Conservation (phyloP, 2,113 vertebrate genomes). For the Pristiophorus japonicus region DNA sequence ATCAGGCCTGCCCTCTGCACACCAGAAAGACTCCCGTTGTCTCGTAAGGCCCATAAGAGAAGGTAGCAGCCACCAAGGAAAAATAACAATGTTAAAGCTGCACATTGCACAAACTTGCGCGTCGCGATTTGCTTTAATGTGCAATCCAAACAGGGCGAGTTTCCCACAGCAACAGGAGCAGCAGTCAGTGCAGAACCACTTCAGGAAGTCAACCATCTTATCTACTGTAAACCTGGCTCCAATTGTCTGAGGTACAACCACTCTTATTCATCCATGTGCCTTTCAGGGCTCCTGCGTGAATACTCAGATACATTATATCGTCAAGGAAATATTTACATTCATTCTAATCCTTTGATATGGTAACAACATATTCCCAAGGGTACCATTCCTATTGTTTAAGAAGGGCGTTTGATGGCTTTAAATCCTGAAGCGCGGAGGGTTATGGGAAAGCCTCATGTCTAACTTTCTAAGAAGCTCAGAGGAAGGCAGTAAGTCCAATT, state of each 20-base stretch:
- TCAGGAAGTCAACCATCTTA: slow-evolving; percentile 21
- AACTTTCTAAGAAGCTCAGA: not conserved
- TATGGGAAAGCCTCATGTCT: not conserved
- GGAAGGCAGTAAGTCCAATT: not conserved
- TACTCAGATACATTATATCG: slow-evolving; percentile 9
- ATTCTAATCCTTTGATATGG: slow-evolving; percentile 24
- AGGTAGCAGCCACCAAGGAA: not conserved
- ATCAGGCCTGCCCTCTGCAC: not conserved
- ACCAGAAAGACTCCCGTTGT: not conserved
- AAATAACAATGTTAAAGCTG: not conserved
- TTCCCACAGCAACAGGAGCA: not conserved
- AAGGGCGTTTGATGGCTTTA: slow-evolving; percentile 4
- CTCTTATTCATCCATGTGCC: slow-evolving; percentile 13
- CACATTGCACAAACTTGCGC: not conserved
- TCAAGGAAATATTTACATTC: slow-evolving; percentile 22
- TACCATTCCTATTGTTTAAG: slow-evolving; percentile 18
- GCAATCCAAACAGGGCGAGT: not conserved
- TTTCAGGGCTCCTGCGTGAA: not conserved
- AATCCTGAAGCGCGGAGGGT: not conserved
- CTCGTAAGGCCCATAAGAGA: not conserved
- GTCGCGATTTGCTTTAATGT: not conserved
- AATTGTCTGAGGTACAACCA: not conserved
- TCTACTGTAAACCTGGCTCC: slow-evolving; percentile 21
- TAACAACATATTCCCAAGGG: slow-evolving; percentile 17
- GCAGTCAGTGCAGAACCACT: not conserved